Percentiles rank a stretch among this genome's conserved stretches.
phyloP scores from a whole-genome alignment of 2,888 invertebrate species.

The Osmoderma eremita region DNA sequence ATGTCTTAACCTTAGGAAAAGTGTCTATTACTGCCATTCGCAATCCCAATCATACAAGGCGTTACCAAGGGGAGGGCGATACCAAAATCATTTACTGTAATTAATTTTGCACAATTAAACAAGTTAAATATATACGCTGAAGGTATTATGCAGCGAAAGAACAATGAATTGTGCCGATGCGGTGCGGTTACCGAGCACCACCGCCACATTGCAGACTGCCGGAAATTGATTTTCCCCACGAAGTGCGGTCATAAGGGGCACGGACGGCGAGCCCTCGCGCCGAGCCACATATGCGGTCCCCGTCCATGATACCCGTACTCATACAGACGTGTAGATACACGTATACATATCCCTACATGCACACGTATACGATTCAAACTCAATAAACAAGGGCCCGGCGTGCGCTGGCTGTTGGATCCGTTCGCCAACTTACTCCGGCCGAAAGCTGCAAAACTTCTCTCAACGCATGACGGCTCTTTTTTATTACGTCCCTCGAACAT shows the following conservation, averaged over 20 bases:
- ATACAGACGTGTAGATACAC: conserved; percentile 39
- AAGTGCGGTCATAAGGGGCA: conserved; percentile 54
- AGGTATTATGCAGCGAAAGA: conserved; percentile 37
- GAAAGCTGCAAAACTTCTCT: conserved; percentile 6
- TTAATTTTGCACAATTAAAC: conserved; percentile 25
- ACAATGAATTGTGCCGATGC: conserved; percentile 44
- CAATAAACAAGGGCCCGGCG: conserved; percentile 51
- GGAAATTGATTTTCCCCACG: conserved; percentile 59
- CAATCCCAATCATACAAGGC: neutral
- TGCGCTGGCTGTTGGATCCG: neutral
- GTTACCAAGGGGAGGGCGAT: neutral
- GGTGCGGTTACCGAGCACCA: conserved; percentile 50
- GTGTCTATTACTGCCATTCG: too few species aligned
- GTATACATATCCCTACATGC: neutral
- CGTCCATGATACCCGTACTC: conserved; percentile 50
- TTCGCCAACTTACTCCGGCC: neutral
- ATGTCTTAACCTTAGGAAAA: too few species aligned
- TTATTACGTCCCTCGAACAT: conserved; percentile 18
- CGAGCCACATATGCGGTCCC: conserved; percentile 53
- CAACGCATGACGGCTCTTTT: conserved; percentile 5
- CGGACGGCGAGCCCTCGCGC: conserved; percentile 41
- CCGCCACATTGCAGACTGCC: conserved; percentile 54
- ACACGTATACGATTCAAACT: conserved; percentile 49
- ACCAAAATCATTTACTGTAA: conserved; percentile 23
- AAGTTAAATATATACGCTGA: conserved; percentile 19